These are phyloP conservation scores for Margarornis squamiger DNA, from an alignment of 2,797 vertebrate genomes.

Conservation along the genomic window DNA sequence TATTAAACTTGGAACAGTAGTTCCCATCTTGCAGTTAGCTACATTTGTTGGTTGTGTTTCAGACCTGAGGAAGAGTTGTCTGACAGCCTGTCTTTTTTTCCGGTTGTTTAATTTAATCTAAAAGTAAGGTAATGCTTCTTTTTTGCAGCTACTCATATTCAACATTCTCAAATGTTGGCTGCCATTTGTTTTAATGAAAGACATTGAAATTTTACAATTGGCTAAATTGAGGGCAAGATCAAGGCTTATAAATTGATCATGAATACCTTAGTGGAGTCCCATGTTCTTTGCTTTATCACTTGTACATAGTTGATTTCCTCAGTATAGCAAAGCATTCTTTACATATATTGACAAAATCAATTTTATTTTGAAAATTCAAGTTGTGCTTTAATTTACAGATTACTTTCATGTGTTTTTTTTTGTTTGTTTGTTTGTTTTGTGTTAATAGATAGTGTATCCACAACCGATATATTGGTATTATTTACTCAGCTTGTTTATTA, in stretches of 20 bases:
- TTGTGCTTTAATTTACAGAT: neutral
- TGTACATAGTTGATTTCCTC: neutral
- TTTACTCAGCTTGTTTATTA: slow-evolving; percentile 87
- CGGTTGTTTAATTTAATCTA: neutral
- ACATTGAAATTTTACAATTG: neutral
- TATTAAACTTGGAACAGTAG: neutral
- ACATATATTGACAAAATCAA: neutral
- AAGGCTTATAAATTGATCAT: neutral
- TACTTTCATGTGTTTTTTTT: neutral
- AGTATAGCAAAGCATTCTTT: neutral
- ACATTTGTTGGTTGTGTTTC: neutral
- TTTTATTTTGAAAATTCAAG: neutral
- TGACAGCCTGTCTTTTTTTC: neutral
- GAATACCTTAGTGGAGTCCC: neutral
- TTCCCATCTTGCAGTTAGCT: neutral
- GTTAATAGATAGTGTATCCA: slow-evolving; percentile 77
- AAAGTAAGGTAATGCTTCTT: neutral
- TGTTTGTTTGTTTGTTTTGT: neutral
- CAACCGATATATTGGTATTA: slow-evolving; percentile 86
- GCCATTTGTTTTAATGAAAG: neutral
- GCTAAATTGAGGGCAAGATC: neutral
- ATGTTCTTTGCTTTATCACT: neutral
- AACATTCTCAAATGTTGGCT: neutral
- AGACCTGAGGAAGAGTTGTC: neutral
- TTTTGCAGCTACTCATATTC: neutral